Conservation (phyloP, 2,888 invertebrate genomes). For the Yponomeuta malinellus region DNA sequence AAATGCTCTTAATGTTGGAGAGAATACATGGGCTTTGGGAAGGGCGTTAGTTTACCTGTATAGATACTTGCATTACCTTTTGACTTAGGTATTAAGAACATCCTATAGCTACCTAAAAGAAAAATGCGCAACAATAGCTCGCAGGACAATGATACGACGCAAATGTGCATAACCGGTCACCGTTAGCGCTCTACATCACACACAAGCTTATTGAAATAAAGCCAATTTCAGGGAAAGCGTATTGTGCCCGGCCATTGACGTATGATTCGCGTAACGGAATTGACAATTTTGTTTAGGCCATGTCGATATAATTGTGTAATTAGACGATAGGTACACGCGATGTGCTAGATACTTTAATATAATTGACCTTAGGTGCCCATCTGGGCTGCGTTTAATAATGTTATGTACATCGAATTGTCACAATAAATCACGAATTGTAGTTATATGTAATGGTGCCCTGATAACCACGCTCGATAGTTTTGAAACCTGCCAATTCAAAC, state of each 20-base stretch:
- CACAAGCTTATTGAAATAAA: constrained; percentile 25
- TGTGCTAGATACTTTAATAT: background rate
- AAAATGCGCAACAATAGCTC: constrained; percentile 16
- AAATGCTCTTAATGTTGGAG: too few species aligned
- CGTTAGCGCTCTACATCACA: constrained; percentile 22
- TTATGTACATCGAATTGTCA: too few species aligned
- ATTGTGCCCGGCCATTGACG: constrained; percentile 22
- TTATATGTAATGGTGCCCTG: too few species aligned
- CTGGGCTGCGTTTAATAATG: too few species aligned
- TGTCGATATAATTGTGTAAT: constrained; percentile 18
- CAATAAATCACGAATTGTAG: too few species aligned
- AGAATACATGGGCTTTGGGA: too few species aligned
- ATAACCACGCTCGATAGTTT: too few species aligned
- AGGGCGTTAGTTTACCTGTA: too few species aligned
- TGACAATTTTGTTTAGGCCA: constrained; percentile 20
- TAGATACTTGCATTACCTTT: too few species aligned
- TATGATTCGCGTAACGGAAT: constrained; percentile 28
- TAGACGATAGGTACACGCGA: constrained; percentile 6
- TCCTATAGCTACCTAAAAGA: background rate
- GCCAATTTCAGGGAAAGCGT: constrained; percentile 38
- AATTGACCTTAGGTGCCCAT: too few species aligned
- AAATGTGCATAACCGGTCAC: constrained; percentile 20
- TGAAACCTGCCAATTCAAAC: too few species aligned
- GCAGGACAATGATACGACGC: constrained; percentile 18
- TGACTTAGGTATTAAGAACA: too few species aligned